Evolutionary conservation across 2,888 invertebrate genomes (phyloP), one percentile per base, ranked within the genome.

Genomic region (Penaeus monodon): DNA sequence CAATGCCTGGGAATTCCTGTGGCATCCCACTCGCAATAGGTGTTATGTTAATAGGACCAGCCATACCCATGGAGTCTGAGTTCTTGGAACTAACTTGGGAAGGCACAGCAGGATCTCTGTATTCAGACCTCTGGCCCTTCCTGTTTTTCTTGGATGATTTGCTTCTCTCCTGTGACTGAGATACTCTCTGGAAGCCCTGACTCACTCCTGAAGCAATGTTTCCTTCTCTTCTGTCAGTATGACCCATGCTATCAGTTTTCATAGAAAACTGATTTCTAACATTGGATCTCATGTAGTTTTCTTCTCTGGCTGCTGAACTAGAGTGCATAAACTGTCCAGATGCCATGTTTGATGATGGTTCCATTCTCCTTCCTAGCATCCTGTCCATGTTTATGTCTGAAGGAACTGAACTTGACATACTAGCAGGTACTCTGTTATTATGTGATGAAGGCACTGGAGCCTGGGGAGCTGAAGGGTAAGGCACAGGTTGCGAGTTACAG

Each of bases 1-100:
- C 89, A 27, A 84, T 76, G 57, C 86, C 89, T 10, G 89, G 89
- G n/a, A 89, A 68, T 33, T 73, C 66, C 76, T 81, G 83, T 68
- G 66, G 38, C 66, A 86, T 66, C 33, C 84, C 81, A 70, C 78
- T 81, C n/a, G 88, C 68, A 63, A 89, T 70, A n/a, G 88, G 88
- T 57, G 85, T 84, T 63, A 89, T 83, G 68, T 89, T 86, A 29
- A 89, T 64, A 4, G 73, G 65, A 44, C 84, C 73, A 27, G 79
- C 33, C 66, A 66, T 20, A n/a, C 78, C 29, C 24, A 68, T 68
- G 12, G 27, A n/a, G 8, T 68, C 68, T 68, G n/a, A 68, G 68
- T 8, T n/a, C 8, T n/a, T 24, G 24, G 24, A 68, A 27, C 24
- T 68, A 29, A 70, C 70, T n/a, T 70, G 29, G 10, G 29, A 27